Evolutionary conservation across 2,113 vertebrate species (phyloP).

Genomic region (Macrotus californicus): DNA sequence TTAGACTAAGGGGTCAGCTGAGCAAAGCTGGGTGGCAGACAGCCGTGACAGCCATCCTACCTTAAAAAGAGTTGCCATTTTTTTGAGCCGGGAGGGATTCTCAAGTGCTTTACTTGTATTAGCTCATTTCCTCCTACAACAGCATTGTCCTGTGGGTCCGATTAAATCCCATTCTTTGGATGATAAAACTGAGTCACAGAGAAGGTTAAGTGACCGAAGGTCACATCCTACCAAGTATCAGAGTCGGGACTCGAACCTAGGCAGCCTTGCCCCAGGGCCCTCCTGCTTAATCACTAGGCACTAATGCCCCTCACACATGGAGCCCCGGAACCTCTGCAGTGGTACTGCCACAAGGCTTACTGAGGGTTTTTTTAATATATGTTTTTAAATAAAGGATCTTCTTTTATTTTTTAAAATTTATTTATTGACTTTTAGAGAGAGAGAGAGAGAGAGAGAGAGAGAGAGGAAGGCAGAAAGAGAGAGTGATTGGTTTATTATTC

Average conservation of each 20-base stretch:
- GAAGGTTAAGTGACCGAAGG: not conserved
- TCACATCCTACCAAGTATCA: not conserved
- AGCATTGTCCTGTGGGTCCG: not conserved
- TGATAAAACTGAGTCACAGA: not conserved
- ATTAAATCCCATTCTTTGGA: not conserved
- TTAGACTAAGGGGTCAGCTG: not conserved
- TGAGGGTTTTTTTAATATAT: no score
- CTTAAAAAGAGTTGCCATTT: not conserved
- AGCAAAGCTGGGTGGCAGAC: not conserved
- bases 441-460: no score
- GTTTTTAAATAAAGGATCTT: no score
- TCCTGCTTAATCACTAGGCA: not conserved
- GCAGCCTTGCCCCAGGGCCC: not conserved
- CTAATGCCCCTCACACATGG: fast-evolving
- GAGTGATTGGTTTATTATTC: no score
- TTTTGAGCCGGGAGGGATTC: not conserved
- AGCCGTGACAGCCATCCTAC: not conserved
- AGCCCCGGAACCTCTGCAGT: fast-evolving
- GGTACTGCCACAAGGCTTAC: fast-evolving
- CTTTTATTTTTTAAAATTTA: no score
- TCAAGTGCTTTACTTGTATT: no score
- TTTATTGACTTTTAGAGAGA: no score
- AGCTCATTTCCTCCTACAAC: not conserved
- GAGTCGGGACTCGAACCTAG: not conserved
- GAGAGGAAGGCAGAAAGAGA: no score